Percentiles rank a stretch among this genome's conserved stretches.
phyloP scores from a whole-genome alignment of 2,797 vertebrate species.

The Tolypeutes matacus region DNA sequence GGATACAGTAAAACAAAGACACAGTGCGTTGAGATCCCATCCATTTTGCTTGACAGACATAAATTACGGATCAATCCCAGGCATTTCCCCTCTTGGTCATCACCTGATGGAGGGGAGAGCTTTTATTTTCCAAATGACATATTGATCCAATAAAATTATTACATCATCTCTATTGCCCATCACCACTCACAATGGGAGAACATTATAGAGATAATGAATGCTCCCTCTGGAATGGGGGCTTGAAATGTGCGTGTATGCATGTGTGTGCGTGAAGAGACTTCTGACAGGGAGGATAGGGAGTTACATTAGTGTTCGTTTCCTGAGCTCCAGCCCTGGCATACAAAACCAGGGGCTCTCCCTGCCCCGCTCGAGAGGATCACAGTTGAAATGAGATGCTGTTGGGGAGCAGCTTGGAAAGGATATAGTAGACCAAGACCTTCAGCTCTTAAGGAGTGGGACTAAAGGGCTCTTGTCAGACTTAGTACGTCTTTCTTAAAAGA shows the following conservation, averaged over 20 bases:
- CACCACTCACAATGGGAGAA: constrained; percentile 77
- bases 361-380: background rate
- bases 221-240: constrained; percentile 76
- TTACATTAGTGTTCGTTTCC: constrained; percentile 61
- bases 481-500: background rate
- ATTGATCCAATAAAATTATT: constrained; percentile 87
- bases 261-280: constrained; percentile 39
- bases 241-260: background rate
- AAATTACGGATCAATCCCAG: constrained; percentile 62
- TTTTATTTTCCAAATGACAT: constrained; percentile 87
- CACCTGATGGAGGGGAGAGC: constrained; percentile 73
- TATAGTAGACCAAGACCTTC: background rate
- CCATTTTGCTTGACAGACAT: constrained; percentile 65
- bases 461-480: background rate
- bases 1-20: constrained; percentile 75
- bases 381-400: constrained; percentile 10
- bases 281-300: constrained; percentile 63
- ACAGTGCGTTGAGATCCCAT: constrained; percentile 74
- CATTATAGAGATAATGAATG: constrained; percentile 81
- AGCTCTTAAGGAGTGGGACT: background rate
- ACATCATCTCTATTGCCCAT: constrained; percentile 80
- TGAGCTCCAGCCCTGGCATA: background rate
- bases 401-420: background rate
- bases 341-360: background rate
- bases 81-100: constrained; percentile 80